phyloP scores from a whole-genome alignment of 2,797 vertebrate species.

The Oophaga sylvatica region DNA sequence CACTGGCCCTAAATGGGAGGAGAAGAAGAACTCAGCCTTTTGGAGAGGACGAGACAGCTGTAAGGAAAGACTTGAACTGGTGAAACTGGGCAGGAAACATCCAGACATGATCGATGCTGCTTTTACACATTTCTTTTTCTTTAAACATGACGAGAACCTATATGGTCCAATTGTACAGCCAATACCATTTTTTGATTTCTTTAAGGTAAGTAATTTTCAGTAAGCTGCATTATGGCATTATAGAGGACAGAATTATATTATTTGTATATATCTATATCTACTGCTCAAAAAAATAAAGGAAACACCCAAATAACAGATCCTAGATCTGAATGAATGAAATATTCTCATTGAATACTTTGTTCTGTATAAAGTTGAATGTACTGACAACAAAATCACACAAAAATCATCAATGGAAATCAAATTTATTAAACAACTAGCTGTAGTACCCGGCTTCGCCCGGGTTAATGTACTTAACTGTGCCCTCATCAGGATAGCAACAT shows the following conservation, averaged over 20 bases:
- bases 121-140: slow-evolving; percentile 99
- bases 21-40: slow-evolving; percentile 89
- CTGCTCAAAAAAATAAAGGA: no score
- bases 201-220: slow-evolving; percentile 82
- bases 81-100: slow-evolving; percentile 87
- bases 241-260: neutral
- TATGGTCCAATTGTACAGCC: slow-evolving; percentile 96
- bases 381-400: no score
- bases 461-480: no score
- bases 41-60: slow-evolving; percentile 97
- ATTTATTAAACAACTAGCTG: no score
- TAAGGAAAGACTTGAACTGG: slow-evolving; percentile 92
- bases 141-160: slow-evolving; percentile 90
- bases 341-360: no score
- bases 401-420: no score
- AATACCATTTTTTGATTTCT: slow-evolving; percentile 98
- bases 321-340: no score
- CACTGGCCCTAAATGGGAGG: slow-evolving; percentile 86
- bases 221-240: neutral
- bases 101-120: slow-evolving; percentile 88
- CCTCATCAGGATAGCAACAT: no score
- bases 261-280: no score
- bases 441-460: no score
- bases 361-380: no score
- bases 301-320: no score